These are phyloP conservation scores for Megalops cyprinoides DNA, from an alignment of 2,797 vertebrate species.

Conservation along the genomic window DNA sequence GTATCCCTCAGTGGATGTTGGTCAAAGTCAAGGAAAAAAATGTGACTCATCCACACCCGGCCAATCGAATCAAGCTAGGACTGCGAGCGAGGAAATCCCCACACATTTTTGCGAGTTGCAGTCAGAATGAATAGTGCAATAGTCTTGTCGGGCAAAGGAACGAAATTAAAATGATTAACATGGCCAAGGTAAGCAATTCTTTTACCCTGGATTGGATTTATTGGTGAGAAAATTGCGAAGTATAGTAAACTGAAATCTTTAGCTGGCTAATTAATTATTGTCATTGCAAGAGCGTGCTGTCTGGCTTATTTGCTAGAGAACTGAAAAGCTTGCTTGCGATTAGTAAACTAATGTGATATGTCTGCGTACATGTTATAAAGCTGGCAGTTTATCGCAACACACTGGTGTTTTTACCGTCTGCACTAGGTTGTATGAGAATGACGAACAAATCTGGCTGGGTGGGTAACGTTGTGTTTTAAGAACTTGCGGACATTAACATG, in stretches of 20 bases:
- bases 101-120: constrained; percentile 26
- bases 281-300: too few relatives aligned
- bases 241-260: background rate
- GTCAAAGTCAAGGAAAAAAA: constrained; percentile 42
- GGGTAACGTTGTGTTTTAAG: too few relatives aligned
- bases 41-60: constrained; percentile 35
- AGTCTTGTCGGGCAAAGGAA: background rate
- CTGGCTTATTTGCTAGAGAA: too few relatives aligned
- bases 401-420: too few relatives aligned
- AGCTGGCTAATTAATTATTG: too few relatives aligned
- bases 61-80: constrained; percentile 30
- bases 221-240: background rate
- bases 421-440: too few relatives aligned
- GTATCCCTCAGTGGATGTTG: constrained; percentile 32
- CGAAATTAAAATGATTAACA: background rate
- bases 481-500: too few relatives aligned
- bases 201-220: background rate
- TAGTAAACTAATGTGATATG: too few relatives aligned
- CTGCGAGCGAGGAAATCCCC: constrained; percentile 37
- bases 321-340: too few relatives aligned
- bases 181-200: background rate
- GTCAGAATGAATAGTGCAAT: constrained; percentile 6
- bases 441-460: too few relatives aligned
- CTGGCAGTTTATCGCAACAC: too few relatives aligned
- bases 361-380: too few relatives aligned